These are phyloP conservation scores for Oreochromis tanganicae DNA, from an alignment of 2,113 vertebrate genomes.

Conservation along the genomic window DNA sequence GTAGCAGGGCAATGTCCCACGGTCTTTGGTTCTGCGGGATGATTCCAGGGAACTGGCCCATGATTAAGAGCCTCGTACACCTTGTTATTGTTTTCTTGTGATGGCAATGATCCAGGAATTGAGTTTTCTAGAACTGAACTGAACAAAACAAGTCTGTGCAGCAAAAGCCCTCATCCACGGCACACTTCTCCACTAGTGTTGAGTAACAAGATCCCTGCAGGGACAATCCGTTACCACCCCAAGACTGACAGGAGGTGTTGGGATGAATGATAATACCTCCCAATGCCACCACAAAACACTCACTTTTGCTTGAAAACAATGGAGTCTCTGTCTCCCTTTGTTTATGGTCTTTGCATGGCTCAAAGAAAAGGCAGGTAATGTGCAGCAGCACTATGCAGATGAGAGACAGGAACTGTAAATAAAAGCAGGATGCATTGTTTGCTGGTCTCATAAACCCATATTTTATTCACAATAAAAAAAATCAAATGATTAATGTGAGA, in stretches of 20 bases:
- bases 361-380: slow-evolving; percentile 4
- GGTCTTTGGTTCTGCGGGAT: background rate
- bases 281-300: background rate
- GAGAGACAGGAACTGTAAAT: background rate
- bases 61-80: background rate
- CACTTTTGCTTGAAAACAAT: slow-evolving; percentile 3
- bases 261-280: slow-evolving; percentile 18
- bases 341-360: slow-evolving; percentile 8
- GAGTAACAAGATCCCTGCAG: slow-evolving; percentile 12
- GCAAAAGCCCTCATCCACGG: background rate
- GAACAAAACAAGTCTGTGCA: slow-evolving; percentile 27
- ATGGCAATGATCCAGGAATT: background rate
- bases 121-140: background rate
- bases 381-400: background rate
- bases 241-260: background rate
- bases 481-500: background rate
- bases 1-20: too few species aligned
- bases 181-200: background rate
- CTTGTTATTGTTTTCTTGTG: background rate
- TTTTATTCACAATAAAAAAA: background rate
- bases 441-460: background rate
- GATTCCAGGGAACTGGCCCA: background rate
- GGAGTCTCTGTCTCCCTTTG: background rate
- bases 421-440: background rate
- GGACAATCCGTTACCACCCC: background rate